These are phyloP conservation scores for Bugulina stolonifera DNA, from an alignment of 2,888 invertebrate genomes.

Conservation along the genomic window DNA sequence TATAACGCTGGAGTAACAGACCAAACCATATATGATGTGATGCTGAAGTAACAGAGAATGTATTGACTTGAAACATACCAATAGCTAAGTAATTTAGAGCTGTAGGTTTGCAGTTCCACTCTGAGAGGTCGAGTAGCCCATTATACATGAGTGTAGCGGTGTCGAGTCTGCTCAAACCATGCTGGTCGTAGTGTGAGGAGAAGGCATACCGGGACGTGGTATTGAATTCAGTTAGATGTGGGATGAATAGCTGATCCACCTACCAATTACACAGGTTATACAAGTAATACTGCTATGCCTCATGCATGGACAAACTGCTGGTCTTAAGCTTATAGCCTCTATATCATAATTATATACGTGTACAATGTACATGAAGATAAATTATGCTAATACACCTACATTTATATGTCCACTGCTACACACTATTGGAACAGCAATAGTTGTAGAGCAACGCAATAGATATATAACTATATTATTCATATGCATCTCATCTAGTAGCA, in stretches of 20 bases:
- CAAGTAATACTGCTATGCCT: too few species aligned
- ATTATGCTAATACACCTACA: background rate
- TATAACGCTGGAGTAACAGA: too few species aligned
- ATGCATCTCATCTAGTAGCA: too few species aligned
- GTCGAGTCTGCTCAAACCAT: constrained; percentile 69
- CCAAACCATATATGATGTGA: too few species aligned
- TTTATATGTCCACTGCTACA: too few species aligned
- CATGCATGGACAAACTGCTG: too few species aligned
- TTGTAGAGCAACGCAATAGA: too few species aligned
- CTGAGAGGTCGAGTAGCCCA: constrained; percentile 65
- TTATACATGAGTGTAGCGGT: constrained; percentile 66
- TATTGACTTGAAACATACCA: background rate
- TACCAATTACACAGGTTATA: constrained; percentile 32
- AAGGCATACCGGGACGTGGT: constrained; percentile 67
- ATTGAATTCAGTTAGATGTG: constrained; percentile 53
- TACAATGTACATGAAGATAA: background rate
- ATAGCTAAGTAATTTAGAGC: background rate
- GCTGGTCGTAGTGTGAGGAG: constrained; percentile 67
- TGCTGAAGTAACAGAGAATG: too few species aligned
- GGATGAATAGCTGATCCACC: constrained; percentile 52
- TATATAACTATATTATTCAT: too few species aligned
- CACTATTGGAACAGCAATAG: too few species aligned
- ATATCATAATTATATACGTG: too few species aligned
- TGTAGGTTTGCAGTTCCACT: constrained; percentile 60
- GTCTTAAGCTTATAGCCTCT: too few species aligned